These are phyloP conservation scores for Dynastes grantii DNA, from an alignment of 2,888 invertebrate species.

Conservation along the genomic window DNA sequence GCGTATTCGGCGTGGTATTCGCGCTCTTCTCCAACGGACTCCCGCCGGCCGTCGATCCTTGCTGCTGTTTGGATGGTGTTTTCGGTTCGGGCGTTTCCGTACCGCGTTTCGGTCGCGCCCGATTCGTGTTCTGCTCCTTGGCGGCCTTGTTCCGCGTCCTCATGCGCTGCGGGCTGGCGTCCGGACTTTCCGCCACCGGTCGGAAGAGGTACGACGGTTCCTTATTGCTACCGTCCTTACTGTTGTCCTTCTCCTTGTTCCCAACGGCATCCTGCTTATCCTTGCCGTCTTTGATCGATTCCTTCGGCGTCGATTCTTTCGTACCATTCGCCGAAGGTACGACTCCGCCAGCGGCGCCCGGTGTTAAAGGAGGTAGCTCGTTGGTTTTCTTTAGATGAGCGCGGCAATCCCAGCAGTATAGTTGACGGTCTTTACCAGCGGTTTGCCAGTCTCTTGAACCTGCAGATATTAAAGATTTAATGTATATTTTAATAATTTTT, in stretches of 20 bases:
- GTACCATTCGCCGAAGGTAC: conserved; percentile 51
- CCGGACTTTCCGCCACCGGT: conserved; percentile 75
- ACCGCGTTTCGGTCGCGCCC: conserved; percentile 75
- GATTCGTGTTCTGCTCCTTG: conserved; percentile 78
- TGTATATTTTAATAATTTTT: neutral
- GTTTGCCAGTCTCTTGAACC: conserved; percentile 83
- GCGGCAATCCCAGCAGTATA: conserved; percentile 85
- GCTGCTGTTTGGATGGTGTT: conserved; percentile 72
- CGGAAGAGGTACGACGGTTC: conserved; percentile 59
- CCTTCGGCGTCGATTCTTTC: conserved; percentile 54
- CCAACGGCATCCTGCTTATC: conserved; percentile 50
- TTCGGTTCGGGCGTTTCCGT: conserved; percentile 74
- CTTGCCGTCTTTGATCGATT: conserved; percentile 50
- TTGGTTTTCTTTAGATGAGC: conserved; percentile 85
- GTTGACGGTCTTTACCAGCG: conserved; percentile 79
- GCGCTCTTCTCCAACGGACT: conserved; percentile 60
- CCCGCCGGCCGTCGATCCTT: conserved; percentile 53
- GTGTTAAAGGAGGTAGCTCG: conserved; percentile 77
- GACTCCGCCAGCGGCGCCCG: conserved; percentile 64
- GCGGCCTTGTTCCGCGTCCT: conserved; percentile 88
- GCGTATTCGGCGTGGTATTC: conserved; percentile 60
- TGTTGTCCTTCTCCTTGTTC: conserved; percentile 46
- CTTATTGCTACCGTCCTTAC: conserved; percentile 54
- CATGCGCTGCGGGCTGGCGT: conserved; percentile 91
- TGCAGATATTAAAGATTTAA: conserved; percentile 60